A percentile compares a stretch with the other conserved stretches of the same genome.
phyloP scores from a whole-genome alignment of 2,797 vertebrate genomes.

The Thaleichthys pacificus region DNA sequence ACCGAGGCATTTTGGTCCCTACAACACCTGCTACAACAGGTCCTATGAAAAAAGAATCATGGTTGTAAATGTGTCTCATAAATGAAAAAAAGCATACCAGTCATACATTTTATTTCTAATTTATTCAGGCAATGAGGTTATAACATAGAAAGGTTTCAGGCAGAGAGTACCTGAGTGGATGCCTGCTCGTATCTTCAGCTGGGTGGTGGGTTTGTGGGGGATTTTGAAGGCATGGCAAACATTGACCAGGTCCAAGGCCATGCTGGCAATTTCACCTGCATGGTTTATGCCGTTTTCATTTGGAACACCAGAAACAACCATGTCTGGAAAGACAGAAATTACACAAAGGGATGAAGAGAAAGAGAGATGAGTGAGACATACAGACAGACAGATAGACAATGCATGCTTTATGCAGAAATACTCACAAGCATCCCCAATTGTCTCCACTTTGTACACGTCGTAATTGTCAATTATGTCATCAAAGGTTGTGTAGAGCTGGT shows the following conservation, averaged over 20 bases:
- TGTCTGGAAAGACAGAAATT: slow-evolving; percentile 59
- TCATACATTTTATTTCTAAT: neutral
- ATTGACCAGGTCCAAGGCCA: slow-evolving; percentile 75
- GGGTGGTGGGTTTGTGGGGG: slow-evolving; percentile 77
- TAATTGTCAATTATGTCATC: slow-evolving; percentile 82
- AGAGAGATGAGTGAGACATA: neutral
- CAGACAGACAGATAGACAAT: slow-evolving; percentile 5
- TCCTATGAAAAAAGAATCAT: slow-evolving; percentile 53
- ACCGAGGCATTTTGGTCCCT: slow-evolving; percentile 82
- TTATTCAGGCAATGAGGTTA: no score
- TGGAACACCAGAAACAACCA: slow-evolving; percentile 82
- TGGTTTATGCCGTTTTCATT: slow-evolving; percentile 80
- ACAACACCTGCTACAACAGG: slow-evolving; percentile 81
- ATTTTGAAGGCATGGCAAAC: slow-evolving; percentile 78
- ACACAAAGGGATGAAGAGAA: neutral
- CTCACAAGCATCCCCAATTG: slow-evolving; percentile 81
- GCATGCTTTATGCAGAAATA: slow-evolving; percentile 14
- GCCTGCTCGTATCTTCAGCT: slow-evolving; percentile 77
- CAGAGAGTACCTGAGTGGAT: slow-evolving; percentile 73
- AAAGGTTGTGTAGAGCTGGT: slow-evolving; percentile 80
- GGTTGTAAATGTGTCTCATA: neutral
- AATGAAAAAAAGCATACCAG: neutral
- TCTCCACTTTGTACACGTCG: slow-evolving; percentile 82
- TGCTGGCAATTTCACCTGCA: slow-evolving; percentile 78
- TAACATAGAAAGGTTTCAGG: neutral